These are phyloP conservation scores for Sminthurinus signatus DNA, from an alignment of 1,140 invertebrate species.

Conservation along the genomic window DNA sequence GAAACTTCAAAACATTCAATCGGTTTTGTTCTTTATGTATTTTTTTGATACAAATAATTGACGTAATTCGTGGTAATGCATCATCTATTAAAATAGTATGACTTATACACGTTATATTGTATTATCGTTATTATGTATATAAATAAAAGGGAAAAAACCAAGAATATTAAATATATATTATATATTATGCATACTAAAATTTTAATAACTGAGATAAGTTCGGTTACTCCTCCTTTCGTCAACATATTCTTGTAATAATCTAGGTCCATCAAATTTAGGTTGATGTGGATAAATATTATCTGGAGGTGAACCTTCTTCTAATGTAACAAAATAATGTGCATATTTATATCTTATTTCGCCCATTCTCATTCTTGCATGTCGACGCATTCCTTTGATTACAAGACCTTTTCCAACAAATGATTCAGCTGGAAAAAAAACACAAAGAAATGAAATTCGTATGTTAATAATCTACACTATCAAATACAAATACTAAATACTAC, in stretches of 20 bases:
- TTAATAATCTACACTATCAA: too few species aligned
- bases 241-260: slow-evolving; percentile 68
- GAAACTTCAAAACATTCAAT: too few species aligned
- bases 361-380: slow-evolving; percentile 64
- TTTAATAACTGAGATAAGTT: slow-evolving; percentile 2
- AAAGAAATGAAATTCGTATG: too few species aligned
- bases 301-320: slow-evolving; percentile 91
- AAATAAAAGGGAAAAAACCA: too few species aligned
- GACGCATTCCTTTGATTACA: slow-evolving; percentile 70
- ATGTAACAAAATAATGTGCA: slow-evolving; percentile 77
- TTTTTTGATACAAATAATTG: too few species aligned
- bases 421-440: slow-evolving; percentile 62
- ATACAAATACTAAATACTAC: background rate
- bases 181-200: too few species aligned
- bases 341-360: slow-evolving; percentile 72
- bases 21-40: too few species aligned
- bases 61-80: too few species aligned
- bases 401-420: slow-evolving; percentile 69
- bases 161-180: too few species aligned
- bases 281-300: slow-evolving; percentile 57
- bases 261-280: slow-evolving; percentile 58
- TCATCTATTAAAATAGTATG: too few species aligned
- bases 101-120: too few species aligned
- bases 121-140: too few species aligned
- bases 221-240: slow-evolving; percentile 46